Base-by-base conservation (phyloP, 2,113 vertebrate genomes). In the Theropithecus gelada region DNA sequence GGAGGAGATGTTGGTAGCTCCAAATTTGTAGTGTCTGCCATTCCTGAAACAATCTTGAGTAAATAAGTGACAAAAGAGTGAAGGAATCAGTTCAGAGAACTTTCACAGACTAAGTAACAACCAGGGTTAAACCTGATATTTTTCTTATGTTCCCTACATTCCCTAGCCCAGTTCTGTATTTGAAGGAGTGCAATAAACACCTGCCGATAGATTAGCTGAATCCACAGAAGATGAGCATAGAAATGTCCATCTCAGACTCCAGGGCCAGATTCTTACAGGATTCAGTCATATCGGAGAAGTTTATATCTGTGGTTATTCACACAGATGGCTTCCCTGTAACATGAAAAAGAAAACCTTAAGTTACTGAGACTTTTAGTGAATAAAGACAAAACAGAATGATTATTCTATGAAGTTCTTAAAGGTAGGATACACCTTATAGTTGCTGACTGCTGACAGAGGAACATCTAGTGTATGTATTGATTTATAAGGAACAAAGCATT, bases 401-500 rank as follows among this genome's bases (percentile, higher is more conserved):
- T 90, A 12, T 64, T 61, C 16, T 88, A 20, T 94, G 48, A 92
- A 52, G 14, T 84, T 93, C 57, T 92, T 75, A 80, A 82, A 52
- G 27, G 13, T 30, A 93, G 48, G 16, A 11, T 73, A 57, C 2
- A 14, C 48, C 25, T 92, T 64, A 16, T 72, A 88, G 17, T 2
- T 17, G n/a, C 32, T 70, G 9, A 84, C 17, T 83, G 10, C 43
- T 93, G 72, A 90, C 10, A 76, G 91, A 61, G 85, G 87, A 84
- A 59, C 6, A 78, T 76, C 30, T 72, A 48, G 0, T 73, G 5
- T 81, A 50, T 64, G 5, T 81, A 84, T 59, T 96, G 84, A 92
- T 92, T 79, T 88, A 81, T 45, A 92, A 52, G 85, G 32, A 81
- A 93, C 90, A 45, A 96, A 68, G 1, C 18, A 70, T 91, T 73